A percentile compares a stretch with the other conserved stretches of the same genome.
phyloP scores from a whole-genome alignment of 1,140 invertebrate species.

The Diorhabda sublineata region DNA sequence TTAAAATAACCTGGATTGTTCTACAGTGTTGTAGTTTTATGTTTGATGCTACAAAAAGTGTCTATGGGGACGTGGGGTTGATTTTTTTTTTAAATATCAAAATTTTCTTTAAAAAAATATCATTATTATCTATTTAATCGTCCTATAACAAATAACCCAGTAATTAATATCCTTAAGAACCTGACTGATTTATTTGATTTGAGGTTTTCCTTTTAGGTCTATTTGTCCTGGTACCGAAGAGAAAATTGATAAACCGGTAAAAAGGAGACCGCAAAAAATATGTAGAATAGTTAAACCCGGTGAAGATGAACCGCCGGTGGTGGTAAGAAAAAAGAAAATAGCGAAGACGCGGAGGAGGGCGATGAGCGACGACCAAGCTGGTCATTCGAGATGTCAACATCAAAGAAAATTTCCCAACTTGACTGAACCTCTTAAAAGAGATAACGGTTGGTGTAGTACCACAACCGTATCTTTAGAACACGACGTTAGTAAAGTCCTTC shows the following conservation, averaged over 20 bases:
- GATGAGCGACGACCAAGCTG: slow-evolving; percentile 1
- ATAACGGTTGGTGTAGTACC: slow-evolving; percentile 52
- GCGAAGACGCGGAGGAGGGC: slow-evolving; percentile 1
- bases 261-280: slow-evolving; percentile 7
- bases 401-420: slow-evolving; percentile 38
- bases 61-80: too few species aligned
- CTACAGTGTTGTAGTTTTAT: too few species aligned
- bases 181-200: too few species aligned
- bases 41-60: too few species aligned
- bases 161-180: too few species aligned
- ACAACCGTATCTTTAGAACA: slow-evolving; percentile 56
- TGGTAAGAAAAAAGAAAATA: slow-evolving; percentile 7
- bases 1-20: too few species aligned
- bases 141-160: too few species aligned
- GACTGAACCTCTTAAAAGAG: slow-evolving; percentile 47
- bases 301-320: not conserved
- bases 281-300: not conserved
- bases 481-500: slow-evolving; percentile 48
- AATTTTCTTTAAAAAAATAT: too few species aligned
- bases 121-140: too few species aligned
- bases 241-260: slow-evolving; percentile 19
- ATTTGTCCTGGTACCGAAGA: slow-evolving; percentile 13
- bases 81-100: too few species aligned
- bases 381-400: not conserved
- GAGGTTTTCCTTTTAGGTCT: not conserved